Evolutionary conservation across 2,888 invertebrate genomes (phyloP), one percentile per base, ranked within the genome.

Genomic region (Drosophila nigricruria): DNA sequence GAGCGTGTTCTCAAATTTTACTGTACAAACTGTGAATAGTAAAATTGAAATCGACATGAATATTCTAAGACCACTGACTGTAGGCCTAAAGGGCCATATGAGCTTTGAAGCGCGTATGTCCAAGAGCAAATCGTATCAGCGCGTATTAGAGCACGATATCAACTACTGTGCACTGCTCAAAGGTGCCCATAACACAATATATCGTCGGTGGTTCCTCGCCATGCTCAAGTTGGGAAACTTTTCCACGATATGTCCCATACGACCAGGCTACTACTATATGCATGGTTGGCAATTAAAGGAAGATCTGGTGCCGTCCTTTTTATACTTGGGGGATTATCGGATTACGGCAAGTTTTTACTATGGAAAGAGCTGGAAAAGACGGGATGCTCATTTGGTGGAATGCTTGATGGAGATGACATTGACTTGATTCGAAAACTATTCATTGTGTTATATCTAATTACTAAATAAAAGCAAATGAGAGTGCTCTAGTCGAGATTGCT

Each of bases 1-100:
- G n/a, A n/a, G n/a, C n/a, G n/a, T n/a, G n/a, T 83, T 89, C 45
- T 77, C 88, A 8, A 87, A 83, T 14, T 83, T 87, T 32, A 43
- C 70, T 5, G 8, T 87, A 1, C 16, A 63, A 25, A 53, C 73
- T 6, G 45, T 45, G 2, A 56, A 81, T 20, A 63, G 59, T 3
- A 76, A 73, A 36, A 5, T 81, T 0, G 20, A 56, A 8, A 49
- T 89, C 54, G 81, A 84, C n/a, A 42, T 76, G 49, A 12, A 45
- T 1, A 5, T 76, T 5, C 1, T 69, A n/a, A 47, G 42, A 8
- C 43, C 30, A 0, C 34, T 84, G 6, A 43, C 34, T 0, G 23
- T 23, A 25, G 88, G 78, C 0, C 43, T 87, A 0, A 89, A 78
- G 43, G 84, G 62, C 0, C 89, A 84, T 53, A 0, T 84, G 9